A percentile compares a stretch with the other conserved stretches of the same genome.
phyloP scores from a whole-genome alignment of 2,113 vertebrate genomes.

The Pachyramphus minor region DNA sequence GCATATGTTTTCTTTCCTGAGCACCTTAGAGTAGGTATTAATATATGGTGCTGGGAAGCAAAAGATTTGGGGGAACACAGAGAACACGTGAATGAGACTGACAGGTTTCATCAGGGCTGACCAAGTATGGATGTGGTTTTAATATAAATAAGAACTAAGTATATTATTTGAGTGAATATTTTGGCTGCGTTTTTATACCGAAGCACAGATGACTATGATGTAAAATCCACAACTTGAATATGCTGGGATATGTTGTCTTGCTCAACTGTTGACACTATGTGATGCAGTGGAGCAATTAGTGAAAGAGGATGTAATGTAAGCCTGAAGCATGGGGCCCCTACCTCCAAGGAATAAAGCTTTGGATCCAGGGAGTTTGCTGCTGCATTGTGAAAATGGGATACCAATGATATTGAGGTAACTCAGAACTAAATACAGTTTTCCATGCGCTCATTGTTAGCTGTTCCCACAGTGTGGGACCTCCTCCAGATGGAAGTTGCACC shows the following conservation, averaged over 20 bases:
- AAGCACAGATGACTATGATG: neutral
- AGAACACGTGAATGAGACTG: neutral
- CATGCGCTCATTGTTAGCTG: neutral
- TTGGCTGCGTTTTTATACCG: neutral
- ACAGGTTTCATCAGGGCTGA: neutral
- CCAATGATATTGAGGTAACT: neutral
- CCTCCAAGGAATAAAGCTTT: neutral
- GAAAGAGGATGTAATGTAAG: neutral
- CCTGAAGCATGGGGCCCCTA: neutral
- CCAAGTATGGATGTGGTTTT: neutral
- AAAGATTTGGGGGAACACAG: neutral
- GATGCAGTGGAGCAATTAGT: neutral
- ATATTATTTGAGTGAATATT: neutral
- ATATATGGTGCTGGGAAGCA: neutral
- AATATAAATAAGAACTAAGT: neutral
- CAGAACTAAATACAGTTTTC: neutral
- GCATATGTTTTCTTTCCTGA: neutral
- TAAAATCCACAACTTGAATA: neutral
- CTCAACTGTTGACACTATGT: neutral
- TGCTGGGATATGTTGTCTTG: neutral
- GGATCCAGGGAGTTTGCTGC: neutral
- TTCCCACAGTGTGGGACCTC: fast-evolving
- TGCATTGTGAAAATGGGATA: neutral
- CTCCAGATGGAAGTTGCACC: neutral
- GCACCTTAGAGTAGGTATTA: neutral